Evolutionary conservation across 2,888 invertebrate genomes (phyloP), one percentile per base, ranked within the genome.

Genomic region (Linhomoeus sp.): DNA sequence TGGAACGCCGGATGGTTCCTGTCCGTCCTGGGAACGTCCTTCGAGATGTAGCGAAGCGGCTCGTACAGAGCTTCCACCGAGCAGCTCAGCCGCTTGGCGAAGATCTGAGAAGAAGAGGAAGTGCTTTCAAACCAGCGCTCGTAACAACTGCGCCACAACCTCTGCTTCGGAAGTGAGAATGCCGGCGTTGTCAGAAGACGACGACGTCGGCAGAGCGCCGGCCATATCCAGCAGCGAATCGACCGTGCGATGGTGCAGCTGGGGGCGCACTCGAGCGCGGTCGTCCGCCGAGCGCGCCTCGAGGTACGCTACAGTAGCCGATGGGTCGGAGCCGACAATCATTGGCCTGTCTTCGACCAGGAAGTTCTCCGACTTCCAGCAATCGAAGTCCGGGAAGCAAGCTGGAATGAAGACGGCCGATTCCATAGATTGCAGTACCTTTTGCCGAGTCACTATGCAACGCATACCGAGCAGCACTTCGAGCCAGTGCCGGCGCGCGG

Each of bases 1-100:
- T 47, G 55, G 48, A 62, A 66, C 45, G 57, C 63, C 20, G 55
- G 51, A 38, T 57, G 53, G 41, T 61, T 59, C 29, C 65, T 53
- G 50, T 66, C 66, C 9, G 66, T 66, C 17, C 66, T 53, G 1
- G 64, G 65, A 0, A 66, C 65, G 53, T 66, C 66, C 49, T 65
- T 66, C 50, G 64, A 61, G 22, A 66, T 60, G 20, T 61, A 53
- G n/a, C 64, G 53, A 19, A 65, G 53, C 41, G 57, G 55, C 15
- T 53, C 48, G 40, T 54, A 51, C 33, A 65, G 51, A n/a, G 54
- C 51, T 12, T 37, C 5, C 37, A 17, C 50, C 48, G 63, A 56
- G 23, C 63, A 50, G 36, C 56, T 55, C 24, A 58, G 55, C 50
- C 64, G 51, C 41, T 59, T 61, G 3, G 64, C 65, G 53, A 56